phyloP scores from a whole-genome alignment of 2,113 vertebrate species.

The Callospermophilus lateralis region DNA sequence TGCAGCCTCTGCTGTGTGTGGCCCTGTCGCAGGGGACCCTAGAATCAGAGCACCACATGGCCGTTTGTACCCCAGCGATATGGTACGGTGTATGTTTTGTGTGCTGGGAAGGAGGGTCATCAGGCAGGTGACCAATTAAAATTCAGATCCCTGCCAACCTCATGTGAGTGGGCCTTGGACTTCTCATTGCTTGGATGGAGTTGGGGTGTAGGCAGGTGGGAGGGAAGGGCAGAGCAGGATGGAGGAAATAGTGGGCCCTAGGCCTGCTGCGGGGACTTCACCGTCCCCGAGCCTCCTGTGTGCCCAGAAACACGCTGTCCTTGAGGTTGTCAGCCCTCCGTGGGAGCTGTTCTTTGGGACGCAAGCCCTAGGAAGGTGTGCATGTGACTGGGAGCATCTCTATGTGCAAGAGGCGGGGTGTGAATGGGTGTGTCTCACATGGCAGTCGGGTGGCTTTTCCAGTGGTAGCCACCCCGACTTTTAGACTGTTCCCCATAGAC shows the following conservation, averaged over 20 bases:
- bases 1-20: accelerated
- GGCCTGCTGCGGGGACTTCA: not conserved
- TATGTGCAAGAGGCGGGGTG: not conserved
- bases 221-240: not conserved
- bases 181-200: not conserved
- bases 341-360: not conserved
- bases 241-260: not conserved
- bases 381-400: not conserved
- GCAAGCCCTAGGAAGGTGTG: not conserved
- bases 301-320: not conserved
- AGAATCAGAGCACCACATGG: not conserved
- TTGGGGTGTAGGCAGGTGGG: not conserved
- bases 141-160: not conserved
- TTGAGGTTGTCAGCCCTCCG: not conserved
- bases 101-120: not conserved
- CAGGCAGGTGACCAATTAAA: not conserved
- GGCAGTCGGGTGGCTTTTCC: not conserved
- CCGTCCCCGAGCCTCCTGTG: accelerated
- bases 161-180: not conserved
- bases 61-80: too few relatives aligned
- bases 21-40: not conserved
- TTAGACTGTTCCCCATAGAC: not conserved
- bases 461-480: not conserved
- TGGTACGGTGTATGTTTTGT: not conserved
- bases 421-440: not conserved